Percentiles rank a stretch among this genome's conserved stretches.
phyloP scores from a whole-genome alignment of 2,888 invertebrate species.

The Sinopyrophorus schimmeli region DNA sequence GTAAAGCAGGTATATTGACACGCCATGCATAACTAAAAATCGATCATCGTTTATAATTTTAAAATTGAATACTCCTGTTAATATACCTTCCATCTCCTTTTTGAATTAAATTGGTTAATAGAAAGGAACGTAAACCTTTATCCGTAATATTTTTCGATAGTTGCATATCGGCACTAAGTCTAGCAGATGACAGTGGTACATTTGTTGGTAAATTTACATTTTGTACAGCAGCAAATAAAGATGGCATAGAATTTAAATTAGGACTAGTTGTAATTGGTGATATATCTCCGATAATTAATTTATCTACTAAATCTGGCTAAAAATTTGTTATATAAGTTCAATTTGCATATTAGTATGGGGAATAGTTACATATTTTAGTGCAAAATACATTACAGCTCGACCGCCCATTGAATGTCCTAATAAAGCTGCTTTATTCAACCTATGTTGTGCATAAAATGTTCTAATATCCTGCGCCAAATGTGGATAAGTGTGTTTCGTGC shows the following conservation, averaged over 20 bases:
- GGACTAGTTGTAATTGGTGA: conserved; percentile 67
- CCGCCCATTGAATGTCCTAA: conserved; percentile 97
- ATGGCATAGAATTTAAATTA: conserved; percentile 64
- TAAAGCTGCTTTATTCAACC: conserved; percentile 67
- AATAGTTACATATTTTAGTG: conserved; percentile 67
- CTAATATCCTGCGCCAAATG: conserved; percentile 76
- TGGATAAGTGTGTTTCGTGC: conserved; percentile 70
- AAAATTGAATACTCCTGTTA: neutral
- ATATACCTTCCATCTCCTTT: conserved; percentile 46
- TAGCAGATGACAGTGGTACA: conserved; percentile 69
- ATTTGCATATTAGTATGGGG: neutral
- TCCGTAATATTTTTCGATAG: conserved; percentile 62
- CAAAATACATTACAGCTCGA: conserved; percentile 83
- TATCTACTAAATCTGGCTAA: conserved; percentile 63
- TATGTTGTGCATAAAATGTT: conserved; percentile 65
- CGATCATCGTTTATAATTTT: neutral
- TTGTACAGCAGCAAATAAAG: conserved; percentile 69
- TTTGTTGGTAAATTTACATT: conserved; percentile 63
- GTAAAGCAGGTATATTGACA: conserved; percentile 75
- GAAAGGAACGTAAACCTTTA: conserved; percentile 70
- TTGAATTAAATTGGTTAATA: conserved; percentile 80
- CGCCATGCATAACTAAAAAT: conserved; percentile 69
- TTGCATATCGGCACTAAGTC: conserved; percentile 68
- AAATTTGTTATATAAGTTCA: conserved; percentile 1
- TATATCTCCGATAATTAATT: conserved; percentile 73